Evolutionary conservation across 2,888 invertebrate species (phyloP).

Genomic region (Diadegma fenestrale): DNA sequence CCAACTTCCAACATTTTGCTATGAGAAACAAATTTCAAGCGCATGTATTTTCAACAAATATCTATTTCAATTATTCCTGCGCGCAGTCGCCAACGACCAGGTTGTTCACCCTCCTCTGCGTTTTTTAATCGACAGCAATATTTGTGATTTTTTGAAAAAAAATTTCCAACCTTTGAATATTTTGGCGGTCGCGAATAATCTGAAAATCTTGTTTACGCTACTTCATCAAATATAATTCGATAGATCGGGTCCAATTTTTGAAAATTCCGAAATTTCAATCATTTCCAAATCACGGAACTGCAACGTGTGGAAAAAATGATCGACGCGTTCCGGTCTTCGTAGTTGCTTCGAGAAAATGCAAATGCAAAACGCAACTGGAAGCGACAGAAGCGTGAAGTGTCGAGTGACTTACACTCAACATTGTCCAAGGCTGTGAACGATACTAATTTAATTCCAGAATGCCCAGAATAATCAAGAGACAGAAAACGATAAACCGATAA

Average conservation of each 20-base stretch:
- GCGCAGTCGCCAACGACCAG: no score
- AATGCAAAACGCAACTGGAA: no score
- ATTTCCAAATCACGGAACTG: background rate
- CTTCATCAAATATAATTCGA: background rate
- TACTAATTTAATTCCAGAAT: slow-evolving; percentile 80
- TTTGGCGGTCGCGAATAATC: no score
- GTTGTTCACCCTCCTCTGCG: no score
- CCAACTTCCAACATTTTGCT: background rate
- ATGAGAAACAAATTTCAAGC: slow-evolving; percentile 7
- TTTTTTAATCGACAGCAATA: no score
- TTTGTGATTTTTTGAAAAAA: no score
- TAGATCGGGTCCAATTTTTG: background rate
- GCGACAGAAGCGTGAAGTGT: slow-evolving; percentile 72
- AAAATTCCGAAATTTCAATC: background rate
- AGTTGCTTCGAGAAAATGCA: no score
- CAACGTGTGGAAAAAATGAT: background rate
- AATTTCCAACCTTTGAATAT: no score
- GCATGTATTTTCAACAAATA: background rate
- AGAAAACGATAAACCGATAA: slow-evolving; percentile 34
- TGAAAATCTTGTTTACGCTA: no score
- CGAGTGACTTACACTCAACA: slow-evolving; percentile 53
- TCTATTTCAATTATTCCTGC: background rate
- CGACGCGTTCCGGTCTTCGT: no score
- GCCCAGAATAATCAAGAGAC: slow-evolving; percentile 36
- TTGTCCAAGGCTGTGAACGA: slow-evolving; percentile 76